Evolutionary conservation across 2,888 invertebrate species (phyloP), one percentile per base, ranked within the genome.

Genomic region (Phengaris alcon): DNA sequence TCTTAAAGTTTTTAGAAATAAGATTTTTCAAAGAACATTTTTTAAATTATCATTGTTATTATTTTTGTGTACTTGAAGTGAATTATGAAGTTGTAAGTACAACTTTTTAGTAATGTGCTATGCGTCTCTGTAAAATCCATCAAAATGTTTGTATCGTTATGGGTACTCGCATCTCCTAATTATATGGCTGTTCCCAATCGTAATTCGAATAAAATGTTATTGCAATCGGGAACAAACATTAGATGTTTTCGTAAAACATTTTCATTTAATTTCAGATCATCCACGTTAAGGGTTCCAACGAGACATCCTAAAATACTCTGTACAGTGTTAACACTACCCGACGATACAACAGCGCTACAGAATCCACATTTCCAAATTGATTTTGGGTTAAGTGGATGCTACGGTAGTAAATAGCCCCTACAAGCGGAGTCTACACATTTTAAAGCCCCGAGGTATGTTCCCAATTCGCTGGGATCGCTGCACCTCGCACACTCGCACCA

Each of bases 401-500:
- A 80, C 0, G 95, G 95, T 22, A 95, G 82, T 15, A 96, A 84
- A 9, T 91, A 84, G 46, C 95, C 95, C 22, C 86, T 82, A 80
- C 95, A 94, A 57, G 87, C 83, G 75, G 91, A 88, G 79, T 93
- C 86, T 75, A 93, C 89, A 81, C 95, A 95, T 75, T 91, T 90
- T 13, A 95, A 80, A 6, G 94, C 94, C 48, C 94, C 90, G 51
- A 95, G 84, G 68, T 87, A 87, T 0, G 95, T 93, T 2, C 94
- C 95, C 83, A 93, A 94, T 88, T 96, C 96, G 55, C 94, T 93
- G 2, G 93, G 91, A 85, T 96, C 96, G 44, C 83, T 81, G 84
- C 96, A 97, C 80, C 96, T 90, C 3, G 80, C 76, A 82, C 96
- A 96, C 75, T 85, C 87, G 83, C 96, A 96, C 84, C 93, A 88